Percentiles rank a stretch among this genome's conserved stretches.
Evolutionary conservation across 2,113 vertebrate species (phyloP).

Genomic region (Dolichotis patagonum): DNA sequence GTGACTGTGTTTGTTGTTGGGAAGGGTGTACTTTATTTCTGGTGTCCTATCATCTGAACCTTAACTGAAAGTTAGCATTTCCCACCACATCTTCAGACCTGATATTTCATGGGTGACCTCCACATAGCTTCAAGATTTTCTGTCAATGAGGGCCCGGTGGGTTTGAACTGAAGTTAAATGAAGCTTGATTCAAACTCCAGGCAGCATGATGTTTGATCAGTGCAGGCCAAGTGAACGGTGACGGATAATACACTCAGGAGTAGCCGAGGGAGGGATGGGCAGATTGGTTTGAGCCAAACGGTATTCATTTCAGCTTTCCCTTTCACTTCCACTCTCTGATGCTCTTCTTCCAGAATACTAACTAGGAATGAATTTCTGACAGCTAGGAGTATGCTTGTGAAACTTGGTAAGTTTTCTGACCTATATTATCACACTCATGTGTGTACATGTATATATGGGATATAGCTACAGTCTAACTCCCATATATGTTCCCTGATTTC

Average conservation of each 20-base stretch:
- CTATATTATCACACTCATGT: not conserved
- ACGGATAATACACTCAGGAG: not conserved
- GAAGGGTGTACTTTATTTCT: not conserved
- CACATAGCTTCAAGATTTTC: not conserved
- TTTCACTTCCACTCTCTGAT: not conserved
- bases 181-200: slow-evolving; percentile 43
- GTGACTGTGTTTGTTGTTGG: not conserved
- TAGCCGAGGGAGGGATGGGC: not conserved
- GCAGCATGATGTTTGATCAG: not conserved
- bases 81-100: not conserved
- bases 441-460: not conserved
- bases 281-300: not conserved
- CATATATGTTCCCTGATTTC: not conserved
- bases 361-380: not conserved
- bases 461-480: not conserved
- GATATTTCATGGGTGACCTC: not conserved
- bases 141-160: not conserved
- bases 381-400: not conserved
- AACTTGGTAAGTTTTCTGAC: not conserved
- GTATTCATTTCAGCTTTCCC: not conserved
- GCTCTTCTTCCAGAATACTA: not conserved
- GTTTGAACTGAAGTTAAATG: slow-evolving; percentile 25
- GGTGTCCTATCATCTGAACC: not conserved
- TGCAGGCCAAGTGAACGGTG: not conserved
- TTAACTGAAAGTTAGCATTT: not conserved